phyloP scores from a whole-genome alignment of 2,797 vertebrate genomes.

The Bovichtus variegatus region DNA sequence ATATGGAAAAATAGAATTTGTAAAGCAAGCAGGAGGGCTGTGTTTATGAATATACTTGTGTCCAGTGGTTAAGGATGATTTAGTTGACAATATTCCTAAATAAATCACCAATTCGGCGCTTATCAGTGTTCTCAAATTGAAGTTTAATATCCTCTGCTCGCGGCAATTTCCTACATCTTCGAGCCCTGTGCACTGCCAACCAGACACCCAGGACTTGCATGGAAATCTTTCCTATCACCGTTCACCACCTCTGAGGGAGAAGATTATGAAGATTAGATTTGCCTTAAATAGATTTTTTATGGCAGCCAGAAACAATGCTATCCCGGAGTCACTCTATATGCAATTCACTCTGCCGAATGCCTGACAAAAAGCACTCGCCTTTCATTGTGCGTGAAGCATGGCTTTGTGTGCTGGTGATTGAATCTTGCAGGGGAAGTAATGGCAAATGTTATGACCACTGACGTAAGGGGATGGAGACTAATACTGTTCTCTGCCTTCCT shows the following conservation, averaged over 20 bases:
- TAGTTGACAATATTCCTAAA: constrained; percentile 77
- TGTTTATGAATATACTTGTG: constrained; percentile 73
- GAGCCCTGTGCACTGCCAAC: constrained; percentile 56
- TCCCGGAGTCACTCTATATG: constrained; percentile 80
- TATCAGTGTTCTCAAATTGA: constrained; percentile 82
- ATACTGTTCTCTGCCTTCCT: constrained; percentile 65
- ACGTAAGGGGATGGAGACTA: constrained; percentile 79
- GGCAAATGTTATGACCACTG: constrained; percentile 79
- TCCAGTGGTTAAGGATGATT: constrained; percentile 74
- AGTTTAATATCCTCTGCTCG: constrained; percentile 82
- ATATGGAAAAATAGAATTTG: constrained; percentile 53
- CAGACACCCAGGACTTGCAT: constrained; percentile 69
- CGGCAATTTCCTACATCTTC: constrained; percentile 80
- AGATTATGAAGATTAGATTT: constrained; percentile 86
- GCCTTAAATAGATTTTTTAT: constrained; percentile 84
- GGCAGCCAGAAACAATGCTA: constrained; percentile 83
- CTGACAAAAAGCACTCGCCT: constrained; percentile 79
- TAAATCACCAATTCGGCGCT: constrained; percentile 78
- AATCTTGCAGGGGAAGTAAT: constrained; percentile 81
- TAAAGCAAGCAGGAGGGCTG: constrained; percentile 53
- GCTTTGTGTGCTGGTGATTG: constrained; percentile 79
- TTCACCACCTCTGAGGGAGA: constrained; percentile 77
- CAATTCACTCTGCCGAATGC: constrained; percentile 74
- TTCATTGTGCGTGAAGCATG: constrained; percentile 77
- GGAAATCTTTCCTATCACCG: constrained; percentile 79